Conservation (phyloP, 2,888 invertebrate species). For the Tipula unca region DNA sequence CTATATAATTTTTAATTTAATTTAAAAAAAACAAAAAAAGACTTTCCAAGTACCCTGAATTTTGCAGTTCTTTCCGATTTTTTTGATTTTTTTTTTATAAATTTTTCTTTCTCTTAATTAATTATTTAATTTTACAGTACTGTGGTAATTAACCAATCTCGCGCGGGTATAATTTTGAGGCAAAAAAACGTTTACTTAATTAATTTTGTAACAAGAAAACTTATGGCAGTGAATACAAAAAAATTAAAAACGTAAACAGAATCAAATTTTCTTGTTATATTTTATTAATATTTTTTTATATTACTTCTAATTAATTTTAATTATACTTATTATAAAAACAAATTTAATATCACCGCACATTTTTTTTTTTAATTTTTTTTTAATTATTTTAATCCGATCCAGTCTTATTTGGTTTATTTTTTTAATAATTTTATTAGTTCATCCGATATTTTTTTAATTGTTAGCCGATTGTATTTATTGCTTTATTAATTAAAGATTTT, state of each 20-base stretch:
- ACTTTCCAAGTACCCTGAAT: neutral
- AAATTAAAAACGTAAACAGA: neutral
- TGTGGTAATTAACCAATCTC: neutral
- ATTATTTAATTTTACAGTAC: neutral
- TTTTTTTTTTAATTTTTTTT: neutral
- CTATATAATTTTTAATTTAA: neutral
- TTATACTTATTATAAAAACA: neutral
- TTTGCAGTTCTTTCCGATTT: neutral
- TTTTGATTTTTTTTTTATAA: neutral
- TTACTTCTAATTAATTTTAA: neutral
- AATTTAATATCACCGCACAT: slow-evolving; percentile 19
- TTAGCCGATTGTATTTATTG: neutral
- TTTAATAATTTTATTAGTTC: slow-evolving; percentile 1
- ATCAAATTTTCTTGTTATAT: neutral
- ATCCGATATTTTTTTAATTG: slow-evolving; percentile 8
- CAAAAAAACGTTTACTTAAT: neutral
- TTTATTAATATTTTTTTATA: neutral
- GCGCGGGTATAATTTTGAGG: neutral
- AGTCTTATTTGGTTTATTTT: slow-evolving; percentile 20
- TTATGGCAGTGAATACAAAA: neutral
- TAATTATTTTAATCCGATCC: slow-evolving; percentile 21
- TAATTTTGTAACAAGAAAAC: neutral
- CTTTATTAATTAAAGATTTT: neutral
- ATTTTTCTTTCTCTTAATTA: neutral
- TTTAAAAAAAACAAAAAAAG: neutral